A percentile compares a stretch with the other conserved stretches of the same genome.
These are phyloP conservation scores for Sebastolobus alascanus DNA, from an alignment of 2,797 vertebrate genomes.

Conservation along the genomic window DNA sequence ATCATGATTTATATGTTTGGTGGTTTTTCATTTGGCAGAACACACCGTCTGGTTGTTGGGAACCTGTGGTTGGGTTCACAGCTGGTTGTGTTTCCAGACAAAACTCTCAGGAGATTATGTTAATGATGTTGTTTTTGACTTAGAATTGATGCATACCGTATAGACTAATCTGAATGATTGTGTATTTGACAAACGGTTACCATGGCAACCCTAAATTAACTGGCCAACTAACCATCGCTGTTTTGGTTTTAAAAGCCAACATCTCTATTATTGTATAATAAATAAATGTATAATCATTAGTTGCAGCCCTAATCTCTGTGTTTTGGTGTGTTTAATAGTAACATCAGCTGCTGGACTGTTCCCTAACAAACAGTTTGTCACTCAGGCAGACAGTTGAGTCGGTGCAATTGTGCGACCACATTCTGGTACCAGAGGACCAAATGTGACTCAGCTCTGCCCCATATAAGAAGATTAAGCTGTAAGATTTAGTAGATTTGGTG, in stretches of 20 bases:
- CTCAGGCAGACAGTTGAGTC: background rate
- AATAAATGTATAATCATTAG: no score
- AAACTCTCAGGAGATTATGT: conserved; percentile 14
- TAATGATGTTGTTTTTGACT: conserved; percentile 30
- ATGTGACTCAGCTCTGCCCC: background rate
- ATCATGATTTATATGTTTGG: conserved; percentile 33
- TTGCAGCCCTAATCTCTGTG: no score
- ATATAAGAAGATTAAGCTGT: background rate
- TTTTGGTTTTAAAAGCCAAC: background rate
- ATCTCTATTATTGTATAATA: background rate
- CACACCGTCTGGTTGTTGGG: conserved; percentile 25
- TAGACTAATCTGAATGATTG: conserved; percentile 22
- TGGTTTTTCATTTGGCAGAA: conserved; percentile 3
- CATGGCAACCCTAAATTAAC: background rate
- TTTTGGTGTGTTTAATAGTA: background rate
- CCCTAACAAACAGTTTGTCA: background rate
- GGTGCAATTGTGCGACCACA: background rate
- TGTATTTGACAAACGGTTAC: background rate
- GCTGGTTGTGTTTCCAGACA: conserved; percentile 40
- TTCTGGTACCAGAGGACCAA: background rate
- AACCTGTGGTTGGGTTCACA: conserved; percentile 47
- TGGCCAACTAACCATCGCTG: background rate
- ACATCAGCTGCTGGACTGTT: background rate
- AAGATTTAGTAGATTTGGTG: background rate
- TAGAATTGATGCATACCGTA: conserved; percentile 5